Evolutionary conservation across 1,140 invertebrate genomes (phyloP).

Genomic region (Ooceraea biroi): DNA sequence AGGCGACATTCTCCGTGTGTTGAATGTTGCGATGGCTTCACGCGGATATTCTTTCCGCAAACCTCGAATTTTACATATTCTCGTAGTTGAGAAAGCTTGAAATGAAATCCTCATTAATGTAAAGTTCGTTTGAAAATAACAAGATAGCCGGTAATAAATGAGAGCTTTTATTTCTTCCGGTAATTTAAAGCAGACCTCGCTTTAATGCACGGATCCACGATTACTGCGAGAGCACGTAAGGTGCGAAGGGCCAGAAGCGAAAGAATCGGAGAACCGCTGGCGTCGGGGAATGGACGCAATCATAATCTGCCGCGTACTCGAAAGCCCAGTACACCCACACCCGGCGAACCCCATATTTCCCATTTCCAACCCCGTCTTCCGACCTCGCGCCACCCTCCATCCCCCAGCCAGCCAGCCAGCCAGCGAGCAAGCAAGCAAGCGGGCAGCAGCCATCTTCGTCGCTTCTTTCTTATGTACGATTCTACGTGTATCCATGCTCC

Average conservation of each 20-base stretch:
- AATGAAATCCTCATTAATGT: too few species aligned
- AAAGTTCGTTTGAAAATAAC: too few species aligned
- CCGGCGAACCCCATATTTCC: slow-evolving; percentile 48
- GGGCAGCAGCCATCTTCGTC: background rate
- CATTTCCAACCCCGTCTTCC: slow-evolving; percentile 53
- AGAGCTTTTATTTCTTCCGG: too few species aligned
- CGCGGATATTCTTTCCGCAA: too few species aligned
- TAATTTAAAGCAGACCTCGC: background rate
- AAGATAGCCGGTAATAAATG: too few species aligned
- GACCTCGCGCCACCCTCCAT: slow-evolving; percentile 3
- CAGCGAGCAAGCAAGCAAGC: background rate
- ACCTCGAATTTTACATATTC: too few species aligned
- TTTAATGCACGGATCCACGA: background rate
- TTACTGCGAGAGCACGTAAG: too few species aligned
- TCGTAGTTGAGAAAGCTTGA: too few species aligned
- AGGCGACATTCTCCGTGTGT: background rate
- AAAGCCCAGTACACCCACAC: slow-evolving; percentile 48
- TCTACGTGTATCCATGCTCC: slow-evolving; percentile 9
- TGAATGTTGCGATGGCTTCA: background rate
- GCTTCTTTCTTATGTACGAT: slow-evolving; percentile 52
- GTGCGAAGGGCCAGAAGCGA: slow-evolving; percentile 26
- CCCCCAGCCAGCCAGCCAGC: background rate
- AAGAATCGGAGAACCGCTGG: slow-evolving; percentile 63
- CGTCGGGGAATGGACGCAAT: slow-evolving; percentile 62
- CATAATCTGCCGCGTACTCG: slow-evolving; percentile 69